phyloP scores from a whole-genome alignment of 1,140 invertebrate genomes.

The Drosophila sp. region DNA sequence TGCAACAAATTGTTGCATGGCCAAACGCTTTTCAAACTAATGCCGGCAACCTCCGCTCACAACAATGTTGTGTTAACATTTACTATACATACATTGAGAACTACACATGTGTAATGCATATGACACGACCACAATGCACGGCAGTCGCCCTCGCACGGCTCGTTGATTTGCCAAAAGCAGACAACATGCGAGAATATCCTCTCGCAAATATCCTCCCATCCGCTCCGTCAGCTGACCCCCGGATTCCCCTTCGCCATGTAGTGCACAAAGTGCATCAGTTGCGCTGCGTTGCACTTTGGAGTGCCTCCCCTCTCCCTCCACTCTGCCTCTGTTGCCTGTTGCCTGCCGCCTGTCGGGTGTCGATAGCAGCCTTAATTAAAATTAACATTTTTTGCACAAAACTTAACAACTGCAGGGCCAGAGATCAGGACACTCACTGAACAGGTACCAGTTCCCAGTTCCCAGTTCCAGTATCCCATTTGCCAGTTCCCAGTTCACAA shows the following conservation, averaged over 20 bases:
- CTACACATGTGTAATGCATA: constrained; percentile 23
- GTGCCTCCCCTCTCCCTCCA: constrained; percentile 42
- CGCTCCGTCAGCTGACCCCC: neutral
- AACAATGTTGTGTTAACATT: constrained; percentile 78
- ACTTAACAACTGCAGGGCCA: constrained; percentile 52
- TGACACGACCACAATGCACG: constrained; percentile 77
- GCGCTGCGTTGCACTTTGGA: constrained; percentile 78
- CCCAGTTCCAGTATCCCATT: neutral
- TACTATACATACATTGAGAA: constrained; percentile 77
- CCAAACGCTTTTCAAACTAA: constrained; percentile 53
- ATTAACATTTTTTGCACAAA: constrained; percentile 84
- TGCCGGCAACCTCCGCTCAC: constrained; percentile 17
- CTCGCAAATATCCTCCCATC: constrained; percentile 15
- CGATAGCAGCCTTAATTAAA: constrained; percentile 83
- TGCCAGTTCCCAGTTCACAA: neutral
- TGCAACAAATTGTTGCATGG: constrained; percentile 78
- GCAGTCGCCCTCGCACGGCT: constrained; percentile 42
- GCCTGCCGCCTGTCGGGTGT: constrained; percentile 60
- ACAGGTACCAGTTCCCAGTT: neutral
- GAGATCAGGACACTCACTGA: constrained; percentile 25
- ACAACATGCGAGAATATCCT: constrained; percentile 43
- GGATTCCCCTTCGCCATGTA: neutral
- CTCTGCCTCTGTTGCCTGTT: constrained; percentile 28
- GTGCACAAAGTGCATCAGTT: constrained; percentile 76
- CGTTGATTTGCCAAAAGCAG: constrained; percentile 67